These are phyloP conservation scores for Zootoca vivipara DNA, from an alignment of 2,113 vertebrate species.

Conservation along the genomic window DNA sequence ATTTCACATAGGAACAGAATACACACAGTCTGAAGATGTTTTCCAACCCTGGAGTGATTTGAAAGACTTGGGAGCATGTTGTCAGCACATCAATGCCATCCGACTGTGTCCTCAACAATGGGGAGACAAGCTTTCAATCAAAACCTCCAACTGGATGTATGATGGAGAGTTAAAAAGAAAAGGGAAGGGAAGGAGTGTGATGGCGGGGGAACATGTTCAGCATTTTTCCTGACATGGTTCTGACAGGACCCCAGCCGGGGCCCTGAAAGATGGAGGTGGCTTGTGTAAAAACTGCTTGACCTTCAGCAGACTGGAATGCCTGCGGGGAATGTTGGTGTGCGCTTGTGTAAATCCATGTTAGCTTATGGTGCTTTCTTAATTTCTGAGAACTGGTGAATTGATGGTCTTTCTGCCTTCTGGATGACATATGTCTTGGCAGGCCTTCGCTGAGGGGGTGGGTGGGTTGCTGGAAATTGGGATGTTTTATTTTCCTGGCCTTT, in stretches of 20 bases:
- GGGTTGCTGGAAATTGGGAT: not conserved
- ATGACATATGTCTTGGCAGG: not conserved
- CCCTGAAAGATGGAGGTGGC: not conserved
- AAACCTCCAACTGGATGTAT: not conserved
- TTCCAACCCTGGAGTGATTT: not conserved
- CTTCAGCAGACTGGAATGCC: not conserved
- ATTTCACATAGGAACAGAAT: not conserved
- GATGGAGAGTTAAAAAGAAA: not conserved
- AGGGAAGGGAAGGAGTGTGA: not conserved
- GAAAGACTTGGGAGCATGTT: conserved; percentile 7
- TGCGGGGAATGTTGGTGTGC: not conserved
- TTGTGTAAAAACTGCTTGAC: not conserved
- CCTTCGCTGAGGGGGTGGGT: not conserved
- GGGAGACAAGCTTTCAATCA: conserved; percentile 5
- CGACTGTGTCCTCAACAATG: not conserved
- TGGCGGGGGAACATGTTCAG: not conserved
- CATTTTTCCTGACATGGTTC: conserved; percentile 3
- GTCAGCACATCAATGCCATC: accelerated
- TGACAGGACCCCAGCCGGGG: not conserved
- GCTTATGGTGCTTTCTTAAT: not conserved
- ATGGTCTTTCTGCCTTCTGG: not conserved
- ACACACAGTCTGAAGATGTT: not conserved
- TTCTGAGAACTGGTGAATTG: not conserved
- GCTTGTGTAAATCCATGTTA: not conserved
- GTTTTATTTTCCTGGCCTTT: conserved; percentile 20